These are phyloP conservation scores for Embiotoca jacksoni DNA, from an alignment of 2,113 vertebrate genomes.

Conservation along the genomic window DNA sequence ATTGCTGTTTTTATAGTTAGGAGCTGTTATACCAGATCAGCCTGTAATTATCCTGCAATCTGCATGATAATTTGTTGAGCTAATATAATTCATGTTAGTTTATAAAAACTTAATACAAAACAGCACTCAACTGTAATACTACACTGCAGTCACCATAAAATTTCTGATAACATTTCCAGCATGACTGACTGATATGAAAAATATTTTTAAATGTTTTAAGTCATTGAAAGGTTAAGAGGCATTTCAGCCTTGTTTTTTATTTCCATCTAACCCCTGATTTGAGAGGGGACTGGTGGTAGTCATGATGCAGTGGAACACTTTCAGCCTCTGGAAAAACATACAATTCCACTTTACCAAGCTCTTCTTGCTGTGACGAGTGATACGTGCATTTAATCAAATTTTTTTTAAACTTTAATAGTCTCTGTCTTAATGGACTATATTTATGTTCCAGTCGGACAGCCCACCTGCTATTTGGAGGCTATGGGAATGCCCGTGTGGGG, in stretches of 20 bases:
- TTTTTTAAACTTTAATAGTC: constrained; percentile 6
- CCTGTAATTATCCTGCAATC: constrained; percentile 43
- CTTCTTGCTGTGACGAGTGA: neutral
- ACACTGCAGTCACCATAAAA: neutral
- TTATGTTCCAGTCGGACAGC: constrained; percentile 20
- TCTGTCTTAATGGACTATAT: constrained; percentile 13
- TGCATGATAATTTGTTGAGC: constrained; percentile 27
- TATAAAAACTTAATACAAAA: constrained; percentile 26
- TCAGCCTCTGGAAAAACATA: constrained; percentile 9
- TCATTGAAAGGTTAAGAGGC: neutral
- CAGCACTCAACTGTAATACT: neutral
- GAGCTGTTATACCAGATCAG: constrained; percentile 31
- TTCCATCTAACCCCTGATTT: neutral
- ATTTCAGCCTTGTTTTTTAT: neutral
- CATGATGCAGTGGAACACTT: neutral
- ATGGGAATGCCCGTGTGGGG: neutral
- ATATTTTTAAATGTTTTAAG: neutral
- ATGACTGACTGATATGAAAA: too few relatives aligned
- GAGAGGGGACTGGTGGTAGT: neutral
- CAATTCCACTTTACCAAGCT: constrained; percentile 11
- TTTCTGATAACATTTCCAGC: too few relatives aligned
- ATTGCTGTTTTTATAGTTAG: constrained; percentile 48
- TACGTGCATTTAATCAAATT: constrained; percentile 15
- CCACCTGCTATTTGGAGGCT: constrained; percentile 34
- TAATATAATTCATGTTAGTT: constrained; percentile 26